Conservation (phyloP, 1,140 invertebrate genomes). For the Muscidifurax raptorellus region DNA sequence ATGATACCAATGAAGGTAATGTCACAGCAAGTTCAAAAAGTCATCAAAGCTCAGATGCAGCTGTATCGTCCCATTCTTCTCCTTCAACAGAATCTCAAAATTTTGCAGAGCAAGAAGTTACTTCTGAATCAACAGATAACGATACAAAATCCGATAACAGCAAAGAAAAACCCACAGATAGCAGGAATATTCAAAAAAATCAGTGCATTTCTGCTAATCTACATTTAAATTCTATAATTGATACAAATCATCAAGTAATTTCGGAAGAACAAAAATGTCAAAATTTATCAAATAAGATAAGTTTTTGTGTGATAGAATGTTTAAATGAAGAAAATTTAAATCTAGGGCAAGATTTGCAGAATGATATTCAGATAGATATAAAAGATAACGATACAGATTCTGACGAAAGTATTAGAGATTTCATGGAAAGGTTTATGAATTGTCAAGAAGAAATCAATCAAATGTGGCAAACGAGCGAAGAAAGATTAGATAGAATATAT, state of each 20-base stretch:
- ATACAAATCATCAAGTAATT: background rate
- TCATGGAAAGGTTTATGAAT: constrained; percentile 15
- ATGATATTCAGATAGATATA: background rate
- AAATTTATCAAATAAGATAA: background rate
- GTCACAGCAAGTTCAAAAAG: background rate
- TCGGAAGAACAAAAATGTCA: background rate
- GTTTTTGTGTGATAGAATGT: constrained; percentile 54
- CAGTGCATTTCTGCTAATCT: background rate
- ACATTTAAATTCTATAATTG: background rate
- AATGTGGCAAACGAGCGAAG: constrained; percentile 56
- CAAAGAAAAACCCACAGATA: constrained; percentile 58
- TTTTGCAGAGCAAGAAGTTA: constrained; percentile 58
- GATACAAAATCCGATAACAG: constrained; percentile 65
- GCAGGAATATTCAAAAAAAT: background rate
- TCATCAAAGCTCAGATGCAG: constrained; percentile 1
- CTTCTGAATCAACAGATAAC: constrained; percentile 60
- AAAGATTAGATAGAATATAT: constrained; percentile 51
- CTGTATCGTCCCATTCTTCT: constrained; percentile 26
- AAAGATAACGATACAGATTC: constrained; percentile 27
- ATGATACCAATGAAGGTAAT: background rate
- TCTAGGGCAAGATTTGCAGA: constrained; percentile 24
- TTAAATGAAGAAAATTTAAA: constrained; percentile 30
- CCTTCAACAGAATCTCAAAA: constrained; percentile 50
- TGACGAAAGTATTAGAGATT: constrained; percentile 29
- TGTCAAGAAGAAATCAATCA: constrained; percentile 39